Conservation (phyloP, 1,140 invertebrate genomes). For the Pogonomyrmex barbatus region DNA sequence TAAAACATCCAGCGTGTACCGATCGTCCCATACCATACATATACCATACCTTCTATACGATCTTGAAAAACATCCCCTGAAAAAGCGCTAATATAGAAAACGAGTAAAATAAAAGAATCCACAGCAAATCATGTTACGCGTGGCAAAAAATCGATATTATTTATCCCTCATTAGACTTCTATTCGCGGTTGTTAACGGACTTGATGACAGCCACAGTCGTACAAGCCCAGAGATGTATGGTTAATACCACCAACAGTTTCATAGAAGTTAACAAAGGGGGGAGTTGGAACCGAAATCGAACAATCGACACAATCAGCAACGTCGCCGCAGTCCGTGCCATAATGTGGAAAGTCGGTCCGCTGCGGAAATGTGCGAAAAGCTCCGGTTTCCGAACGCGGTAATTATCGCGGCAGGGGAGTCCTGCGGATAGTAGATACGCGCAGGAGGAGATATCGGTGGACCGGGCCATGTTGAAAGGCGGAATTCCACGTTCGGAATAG, state of each 20-base stretch:
- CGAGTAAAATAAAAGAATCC: background rate
- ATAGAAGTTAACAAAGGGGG: constrained; percentile 62
- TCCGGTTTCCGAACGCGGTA: constrained; percentile 26
- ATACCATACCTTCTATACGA: background rate
- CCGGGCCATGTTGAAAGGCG: constrained; percentile 14
- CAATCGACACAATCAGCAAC: constrained; percentile 74
- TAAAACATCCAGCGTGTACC: constrained; percentile 35
- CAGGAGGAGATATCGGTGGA: background rate
- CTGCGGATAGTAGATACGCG: background rate
- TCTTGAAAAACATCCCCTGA: constrained; percentile 4
- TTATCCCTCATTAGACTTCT: constrained; percentile 66
- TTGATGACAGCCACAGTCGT: background rate
- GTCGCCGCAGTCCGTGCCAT: background rate
- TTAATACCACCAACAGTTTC: constrained; percentile 46
- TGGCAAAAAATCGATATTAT: constrained; percentile 36
- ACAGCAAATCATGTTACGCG: constrained; percentile 1
- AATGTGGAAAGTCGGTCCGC: constrained; percentile 47
- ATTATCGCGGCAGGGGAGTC: constrained; percentile 70
- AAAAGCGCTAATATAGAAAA: background rate
- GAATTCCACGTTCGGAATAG: constrained; percentile 1
- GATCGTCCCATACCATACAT: background rate
- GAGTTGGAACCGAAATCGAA: constrained; percentile 59
- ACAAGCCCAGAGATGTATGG: constrained; percentile 45
- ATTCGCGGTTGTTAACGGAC: constrained; percentile 58
- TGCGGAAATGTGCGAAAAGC: constrained; percentile 71